phyloP scores from a whole-genome alignment of 2,113 vertebrate species.

The Eurypyga helias region DNA sequence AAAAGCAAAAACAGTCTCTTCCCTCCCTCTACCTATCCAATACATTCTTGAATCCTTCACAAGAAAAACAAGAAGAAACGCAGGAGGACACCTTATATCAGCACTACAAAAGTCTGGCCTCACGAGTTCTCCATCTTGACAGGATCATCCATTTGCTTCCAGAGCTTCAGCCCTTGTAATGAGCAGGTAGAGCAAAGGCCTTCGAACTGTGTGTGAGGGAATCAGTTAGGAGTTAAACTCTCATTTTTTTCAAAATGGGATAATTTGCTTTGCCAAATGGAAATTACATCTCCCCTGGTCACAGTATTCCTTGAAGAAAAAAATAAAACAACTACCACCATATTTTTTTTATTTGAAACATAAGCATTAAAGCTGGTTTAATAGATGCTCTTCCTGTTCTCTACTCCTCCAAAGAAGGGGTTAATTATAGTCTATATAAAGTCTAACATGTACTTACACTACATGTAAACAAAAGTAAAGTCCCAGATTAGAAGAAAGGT shows the following conservation, averaged over 20 bases:
- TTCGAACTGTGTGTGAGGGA: rapidly evolving
- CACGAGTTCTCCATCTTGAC: background rate
- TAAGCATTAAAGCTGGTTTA: background rate
- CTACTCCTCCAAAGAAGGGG: background rate
- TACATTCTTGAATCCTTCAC: background rate
- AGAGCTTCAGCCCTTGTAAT: background rate
- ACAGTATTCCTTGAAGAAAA: background rate
- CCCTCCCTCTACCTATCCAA: background rate
- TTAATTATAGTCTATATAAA: background rate
- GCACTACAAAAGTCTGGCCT: background rate
- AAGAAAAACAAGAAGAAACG: background rate
- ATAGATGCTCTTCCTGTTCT: background rate
- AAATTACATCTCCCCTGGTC: background rate
- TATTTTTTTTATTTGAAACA: background rate
- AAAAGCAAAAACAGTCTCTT: background rate
- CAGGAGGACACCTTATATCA: background rate
- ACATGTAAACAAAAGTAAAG: background rate
- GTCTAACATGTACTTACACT: background rate
- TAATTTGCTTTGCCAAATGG: background rate
- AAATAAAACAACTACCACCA: background rate
- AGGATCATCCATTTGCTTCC: rapidly evolving
- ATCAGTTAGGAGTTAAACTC: background rate
- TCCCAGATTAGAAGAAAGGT: background rate
- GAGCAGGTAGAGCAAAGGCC: background rate
- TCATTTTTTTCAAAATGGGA: background rate